These are phyloP conservation scores for Hirtodrosophila alboralis DNA, from an alignment of 2,888 invertebrate genomes.

Conservation along the genomic window DNA sequence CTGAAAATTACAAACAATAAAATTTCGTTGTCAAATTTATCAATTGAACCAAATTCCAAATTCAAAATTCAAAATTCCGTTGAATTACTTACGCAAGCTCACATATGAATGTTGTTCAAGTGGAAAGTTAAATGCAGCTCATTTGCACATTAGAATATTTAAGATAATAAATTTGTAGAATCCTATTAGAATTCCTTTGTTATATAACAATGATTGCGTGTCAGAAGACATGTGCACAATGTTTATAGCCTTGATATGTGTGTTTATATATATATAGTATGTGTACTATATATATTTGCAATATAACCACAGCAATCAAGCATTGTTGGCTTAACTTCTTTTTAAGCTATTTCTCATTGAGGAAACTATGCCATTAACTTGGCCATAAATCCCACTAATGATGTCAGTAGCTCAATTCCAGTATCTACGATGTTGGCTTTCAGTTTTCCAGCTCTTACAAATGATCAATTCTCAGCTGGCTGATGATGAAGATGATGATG, in stretches of 20 bases:
- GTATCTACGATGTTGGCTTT: constrained; percentile 1
- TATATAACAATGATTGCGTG: constrained; percentile 5
- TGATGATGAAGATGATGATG: constrained; percentile 20
- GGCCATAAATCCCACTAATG: constrained; percentile 62
- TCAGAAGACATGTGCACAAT: no score
- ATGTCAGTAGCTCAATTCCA: constrained; percentile 33
- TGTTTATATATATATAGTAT: not conserved
- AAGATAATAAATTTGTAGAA: no score
- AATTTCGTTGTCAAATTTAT: no score
- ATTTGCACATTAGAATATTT: no score
- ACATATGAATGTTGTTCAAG: no score
- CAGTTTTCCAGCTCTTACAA: constrained; percentile 13
- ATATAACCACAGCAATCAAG: constrained; percentile 14
- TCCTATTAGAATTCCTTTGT: not conserved
- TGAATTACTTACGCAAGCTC: no score
- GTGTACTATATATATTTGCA: constrained; percentile 1
- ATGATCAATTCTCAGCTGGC: constrained; percentile 39
- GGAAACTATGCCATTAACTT: constrained; percentile 67
- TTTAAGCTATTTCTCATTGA: constrained; percentile 34
- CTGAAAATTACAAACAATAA: no score
- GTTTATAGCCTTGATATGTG: not conserved
- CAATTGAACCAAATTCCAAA: no score
- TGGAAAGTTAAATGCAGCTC: no score
- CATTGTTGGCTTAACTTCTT: constrained; percentile 29
- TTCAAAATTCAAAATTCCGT: no score